A percentile compares a stretch with the other conserved stretches of the same genome.
phyloP scores from a whole-genome alignment of 2,888 invertebrate species.

The Physocephala rufipes region DNA sequence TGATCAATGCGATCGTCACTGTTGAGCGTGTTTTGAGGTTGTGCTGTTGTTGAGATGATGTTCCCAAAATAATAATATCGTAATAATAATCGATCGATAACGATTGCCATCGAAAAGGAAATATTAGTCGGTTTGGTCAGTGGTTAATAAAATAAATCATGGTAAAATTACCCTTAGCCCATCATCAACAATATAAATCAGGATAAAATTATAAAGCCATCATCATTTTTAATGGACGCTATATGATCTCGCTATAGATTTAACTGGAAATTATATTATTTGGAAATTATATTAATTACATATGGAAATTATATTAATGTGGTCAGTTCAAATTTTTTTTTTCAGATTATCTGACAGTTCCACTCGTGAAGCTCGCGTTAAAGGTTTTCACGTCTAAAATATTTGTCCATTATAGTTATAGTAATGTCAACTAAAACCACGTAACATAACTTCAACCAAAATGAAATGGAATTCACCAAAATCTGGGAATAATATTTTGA shows the following conservation, averaged over 20 bases:
- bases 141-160: too few relatives aligned
- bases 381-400: conserved; percentile 42
- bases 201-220: too few relatives aligned
- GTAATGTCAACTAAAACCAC: not conserved
- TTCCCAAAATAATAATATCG: too few relatives aligned
- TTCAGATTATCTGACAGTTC: conserved; percentile 41
- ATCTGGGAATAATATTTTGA: conserved; percentile 33
- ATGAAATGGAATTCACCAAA: conserved; percentile 34
- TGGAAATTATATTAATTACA: not conserved
- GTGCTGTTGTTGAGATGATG: too few relatives aligned
- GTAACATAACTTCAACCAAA: conserved; percentile 13
- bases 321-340: conserved; percentile 49
- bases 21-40: not conserved
- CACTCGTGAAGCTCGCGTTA: conserved; percentile 46
- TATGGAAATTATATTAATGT: conserved; percentile 30
- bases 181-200: too few relatives aligned
- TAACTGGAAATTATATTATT: not conserved
- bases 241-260: too few relatives aligned
- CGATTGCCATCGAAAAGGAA: too few relatives aligned
- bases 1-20: not conserved
- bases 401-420: conserved; percentile 39
- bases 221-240: too few relatives aligned
- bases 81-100: too few relatives aligned
- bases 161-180: too few relatives aligned
- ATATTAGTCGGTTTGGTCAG: too few relatives aligned